phyloP scores from a whole-genome alignment of 2,113 vertebrate genomes.

The Cephalophus harveyi region DNA sequence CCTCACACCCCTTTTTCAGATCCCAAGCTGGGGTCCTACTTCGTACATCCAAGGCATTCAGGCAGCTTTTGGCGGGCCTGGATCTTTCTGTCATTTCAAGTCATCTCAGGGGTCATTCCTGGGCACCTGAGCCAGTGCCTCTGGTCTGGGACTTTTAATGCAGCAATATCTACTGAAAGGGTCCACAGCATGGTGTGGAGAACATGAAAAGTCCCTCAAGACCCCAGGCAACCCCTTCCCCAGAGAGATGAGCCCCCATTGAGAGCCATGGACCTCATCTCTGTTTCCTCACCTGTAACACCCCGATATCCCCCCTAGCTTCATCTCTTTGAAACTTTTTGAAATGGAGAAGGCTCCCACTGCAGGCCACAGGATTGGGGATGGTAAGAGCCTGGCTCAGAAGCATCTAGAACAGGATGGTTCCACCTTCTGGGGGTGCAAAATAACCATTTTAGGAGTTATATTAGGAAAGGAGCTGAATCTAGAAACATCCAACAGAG shows the following conservation, averaged over 20 bases:
- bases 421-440: neutral
- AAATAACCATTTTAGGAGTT: neutral
- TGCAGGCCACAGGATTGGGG: neutral
- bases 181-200: neutral
- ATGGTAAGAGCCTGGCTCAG: neutral
- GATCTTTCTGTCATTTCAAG: neutral
- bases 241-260: neutral
- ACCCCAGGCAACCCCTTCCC: neutral
- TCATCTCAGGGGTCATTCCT: neutral
- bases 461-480: neutral
- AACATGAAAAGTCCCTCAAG: fast-evolving
- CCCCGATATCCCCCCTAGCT: neutral
- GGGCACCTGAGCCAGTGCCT: neutral
- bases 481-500: neutral
- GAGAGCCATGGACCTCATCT: neutral
- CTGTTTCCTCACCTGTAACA: neutral
- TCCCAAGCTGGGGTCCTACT: neutral
- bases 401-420: neutral
- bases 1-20: neutral
- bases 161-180: neutral
- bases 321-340: neutral
- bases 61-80: neutral
- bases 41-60: neutral
- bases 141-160: neutral
- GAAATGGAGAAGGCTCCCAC: neutral